These are phyloP conservation scores for Myripristis murdjan DNA, from an alignment of 2,797 vertebrate species.

Conservation along the genomic window DNA sequence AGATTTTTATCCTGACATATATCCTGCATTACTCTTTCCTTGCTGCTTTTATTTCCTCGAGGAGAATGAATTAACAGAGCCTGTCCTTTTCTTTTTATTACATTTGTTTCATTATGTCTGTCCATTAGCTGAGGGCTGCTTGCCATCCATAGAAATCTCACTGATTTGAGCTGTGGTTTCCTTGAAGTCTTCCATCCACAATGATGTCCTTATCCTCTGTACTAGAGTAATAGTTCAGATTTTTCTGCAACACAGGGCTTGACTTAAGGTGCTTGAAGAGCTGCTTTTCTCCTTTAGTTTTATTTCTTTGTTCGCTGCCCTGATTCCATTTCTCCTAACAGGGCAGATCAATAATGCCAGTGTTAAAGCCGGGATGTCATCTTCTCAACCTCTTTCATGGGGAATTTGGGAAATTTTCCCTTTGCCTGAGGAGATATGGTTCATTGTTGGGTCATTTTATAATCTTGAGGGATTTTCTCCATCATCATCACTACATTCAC, in stretches of 20 bases:
- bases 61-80: not conserved
- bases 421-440: constrained; percentile 2
- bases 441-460: too few relatives aligned
- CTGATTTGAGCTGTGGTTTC: not conserved
- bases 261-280: constrained; percentile 40
- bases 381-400: not conserved
- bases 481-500: too few relatives aligned
- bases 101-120: not conserved
- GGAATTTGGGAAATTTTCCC: constrained; percentile 24
- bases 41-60: constrained; percentile 5
- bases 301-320: constrained; percentile 11
- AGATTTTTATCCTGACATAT: not conserved
- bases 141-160: constrained; percentile 6
- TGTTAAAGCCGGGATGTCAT: constrained; percentile 15
- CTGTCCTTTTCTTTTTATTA: not conserved
- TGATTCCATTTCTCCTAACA: constrained; percentile 4
- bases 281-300: constrained; percentile 5
- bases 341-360: constrained; percentile 9
- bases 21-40: not conserved
- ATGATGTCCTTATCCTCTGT: constrained; percentile 15
- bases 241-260: not conserved
- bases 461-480: too few relatives aligned
- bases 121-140: constrained; percentile 8
- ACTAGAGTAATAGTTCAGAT: constrained; percentile 16
- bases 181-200: constrained; percentile 14